These are phyloP conservation scores for Stenodema calcarata DNA, from an alignment of 2,888 invertebrate species.

Conservation along the genomic window DNA sequence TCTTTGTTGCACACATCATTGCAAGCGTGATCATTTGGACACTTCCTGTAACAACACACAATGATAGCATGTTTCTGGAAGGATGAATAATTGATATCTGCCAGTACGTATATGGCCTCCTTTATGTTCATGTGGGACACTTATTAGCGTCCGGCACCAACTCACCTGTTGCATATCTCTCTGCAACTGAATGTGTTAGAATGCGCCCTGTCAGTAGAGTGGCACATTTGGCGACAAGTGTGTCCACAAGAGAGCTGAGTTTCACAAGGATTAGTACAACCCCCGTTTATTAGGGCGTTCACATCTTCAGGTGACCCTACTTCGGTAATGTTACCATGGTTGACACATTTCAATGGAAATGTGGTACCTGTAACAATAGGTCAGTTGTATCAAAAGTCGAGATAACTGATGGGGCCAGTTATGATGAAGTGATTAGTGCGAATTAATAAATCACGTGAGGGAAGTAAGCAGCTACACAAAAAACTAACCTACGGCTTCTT, in stretches of 20 bases:
- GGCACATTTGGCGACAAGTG: constrained; percentile 68
- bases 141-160: constrained; percentile 30
- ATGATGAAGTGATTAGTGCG: neutral
- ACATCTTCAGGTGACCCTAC: constrained; percentile 58
- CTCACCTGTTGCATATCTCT: constrained; percentile 65
- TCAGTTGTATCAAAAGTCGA: neutral
- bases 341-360: constrained; percentile 64
- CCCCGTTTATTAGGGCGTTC: constrained; percentile 66
- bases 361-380: constrained; percentile 48
- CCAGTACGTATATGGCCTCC: too few species aligned
- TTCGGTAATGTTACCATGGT: constrained; percentile 63
- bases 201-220: constrained; percentile 68
- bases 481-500: constrained; percentile 65
- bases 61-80: too few species aligned
- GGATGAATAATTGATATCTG: too few species aligned
- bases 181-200: constrained; percentile 62
- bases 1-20: neutral
- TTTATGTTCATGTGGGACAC: too few species aligned
- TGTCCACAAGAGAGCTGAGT: constrained; percentile 69
- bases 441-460: too few species aligned
- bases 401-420: neutral
- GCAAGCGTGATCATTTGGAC: constrained; percentile 29
- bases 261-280: constrained; percentile 68
- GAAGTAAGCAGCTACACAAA: too few species aligned
- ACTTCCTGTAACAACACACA: constrained; percentile 58